A percentile compares a stretch with the other conserved stretches of the same genome.
These are phyloP conservation scores for Epinotia ramella DNA, from an alignment of 2,888 invertebrate genomes.

Conservation along the genomic window DNA sequence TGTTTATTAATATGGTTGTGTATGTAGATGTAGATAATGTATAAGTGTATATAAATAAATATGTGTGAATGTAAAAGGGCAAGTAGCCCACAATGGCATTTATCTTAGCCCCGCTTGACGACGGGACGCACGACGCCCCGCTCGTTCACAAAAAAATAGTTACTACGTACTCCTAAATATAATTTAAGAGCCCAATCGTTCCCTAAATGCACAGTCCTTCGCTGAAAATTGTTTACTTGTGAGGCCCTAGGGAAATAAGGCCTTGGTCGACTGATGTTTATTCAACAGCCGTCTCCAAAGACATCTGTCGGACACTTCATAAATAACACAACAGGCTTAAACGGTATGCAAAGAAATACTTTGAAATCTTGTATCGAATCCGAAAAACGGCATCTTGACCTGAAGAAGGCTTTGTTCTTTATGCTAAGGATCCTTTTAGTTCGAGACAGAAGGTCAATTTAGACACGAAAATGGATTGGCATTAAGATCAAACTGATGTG, in stretches of 20 bases:
- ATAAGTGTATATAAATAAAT: no score
- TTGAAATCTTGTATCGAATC: conserved; percentile 36
- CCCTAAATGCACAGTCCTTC: conserved; percentile 1
- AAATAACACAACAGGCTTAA: conserved; percentile 47
- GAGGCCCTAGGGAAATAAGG: conserved; percentile 45
- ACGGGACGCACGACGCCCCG: no score
- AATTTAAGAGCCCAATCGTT: not conserved
- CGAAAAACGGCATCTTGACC: conserved; percentile 25
- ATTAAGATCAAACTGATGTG: no score
- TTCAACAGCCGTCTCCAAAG: conserved; percentile 52
- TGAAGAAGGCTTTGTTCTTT: conserved; percentile 28
- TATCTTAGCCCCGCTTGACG: no score
- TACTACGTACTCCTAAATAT: not conserved
- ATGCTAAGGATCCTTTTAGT: not conserved
- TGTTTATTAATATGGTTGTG: no score
- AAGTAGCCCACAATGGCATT: no score
- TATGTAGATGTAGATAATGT: no score
- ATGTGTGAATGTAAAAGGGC: no score
- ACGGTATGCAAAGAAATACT: conserved; percentile 30
- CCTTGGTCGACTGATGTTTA: conserved; percentile 60
- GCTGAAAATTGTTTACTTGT: conserved; percentile 17
- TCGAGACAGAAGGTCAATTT: not conserved
- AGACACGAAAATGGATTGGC: not conserved
- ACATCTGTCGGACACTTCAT: conserved; percentile 46
- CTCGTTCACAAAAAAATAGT: no score